Percentiles rank a stretch among this genome's conserved stretches.
phyloP scores from a whole-genome alignment of 37 sponge, comb jelly and placozoan genomes.

The Aplysina aerophoba region DNA sequence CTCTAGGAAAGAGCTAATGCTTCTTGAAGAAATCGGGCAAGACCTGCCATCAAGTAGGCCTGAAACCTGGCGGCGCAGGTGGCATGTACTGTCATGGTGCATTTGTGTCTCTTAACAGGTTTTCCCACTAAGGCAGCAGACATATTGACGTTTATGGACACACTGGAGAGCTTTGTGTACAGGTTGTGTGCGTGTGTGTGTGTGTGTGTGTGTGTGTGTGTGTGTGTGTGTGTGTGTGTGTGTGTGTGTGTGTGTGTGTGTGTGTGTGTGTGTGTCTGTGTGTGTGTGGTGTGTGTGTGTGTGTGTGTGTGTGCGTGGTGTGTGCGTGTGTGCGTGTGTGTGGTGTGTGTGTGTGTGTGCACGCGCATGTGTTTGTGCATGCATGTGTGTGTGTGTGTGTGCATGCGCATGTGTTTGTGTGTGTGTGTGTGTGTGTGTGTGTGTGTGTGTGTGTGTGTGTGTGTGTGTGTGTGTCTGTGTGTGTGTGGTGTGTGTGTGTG shows the following conservation, averaged over 20 bases:
- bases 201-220: neutral
- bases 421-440: conserved; percentile 38
- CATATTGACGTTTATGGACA: neutral
- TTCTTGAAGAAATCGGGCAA: neutral
- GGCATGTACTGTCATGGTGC: no score
- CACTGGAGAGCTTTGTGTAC: neutral
- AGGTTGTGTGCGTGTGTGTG: conserved; percentile 8
- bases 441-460: neutral
- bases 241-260: neutral
- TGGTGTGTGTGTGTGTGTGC: neutral
- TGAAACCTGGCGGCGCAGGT: neutral
- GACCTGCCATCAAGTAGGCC: neutral
- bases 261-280: no score
- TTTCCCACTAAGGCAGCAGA: neutral
- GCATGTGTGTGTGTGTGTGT: conserved; percentile 10
- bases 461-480: neutral
- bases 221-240: neutral
- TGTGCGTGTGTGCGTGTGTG: conserved; percentile 34
- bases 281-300: neutral
- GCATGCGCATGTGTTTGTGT: conserved; percentile 6
- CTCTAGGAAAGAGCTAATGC: no score
- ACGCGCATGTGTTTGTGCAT: neutral
- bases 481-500: neutral
- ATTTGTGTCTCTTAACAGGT: no score
- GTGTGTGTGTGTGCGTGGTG: conserved; percentile 31